These are phyloP conservation scores for Zenarchopterus dispar DNA, from an alignment of 2,797 vertebrate genomes.

Conservation along the genomic window DNA sequence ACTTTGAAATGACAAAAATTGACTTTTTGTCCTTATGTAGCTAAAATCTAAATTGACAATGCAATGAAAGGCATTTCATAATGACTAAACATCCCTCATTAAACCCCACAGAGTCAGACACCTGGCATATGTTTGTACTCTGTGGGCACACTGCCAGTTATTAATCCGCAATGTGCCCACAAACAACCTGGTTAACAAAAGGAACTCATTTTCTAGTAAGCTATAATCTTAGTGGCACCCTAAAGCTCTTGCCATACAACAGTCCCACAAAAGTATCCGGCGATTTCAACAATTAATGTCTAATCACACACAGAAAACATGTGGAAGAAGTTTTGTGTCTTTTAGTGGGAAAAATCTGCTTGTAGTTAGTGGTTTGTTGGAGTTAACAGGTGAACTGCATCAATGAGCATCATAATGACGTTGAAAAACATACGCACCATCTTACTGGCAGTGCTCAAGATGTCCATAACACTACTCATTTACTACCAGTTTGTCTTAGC, in stretches of 20 bases:
- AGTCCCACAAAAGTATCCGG: conserved; percentile 17
- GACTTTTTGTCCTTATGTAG: not conserved
- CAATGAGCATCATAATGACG: conserved; percentile 34
- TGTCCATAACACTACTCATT: conserved; percentile 23
- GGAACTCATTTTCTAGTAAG: conserved; percentile 44
- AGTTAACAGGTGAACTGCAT: conserved; percentile 49
- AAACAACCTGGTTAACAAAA: conserved; percentile 35
- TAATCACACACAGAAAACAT: conserved; percentile 5
- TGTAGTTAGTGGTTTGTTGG: conserved; percentile 57
- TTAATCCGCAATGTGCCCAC: conserved; percentile 14
- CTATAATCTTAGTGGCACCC: not conserved
- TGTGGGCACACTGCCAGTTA: conserved; percentile 18
- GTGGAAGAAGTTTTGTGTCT: conserved; percentile 19
- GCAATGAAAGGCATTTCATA: not conserved
- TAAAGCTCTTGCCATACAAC: conserved; percentile 24
- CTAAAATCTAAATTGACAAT: not conserved
- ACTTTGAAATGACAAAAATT: not conserved
- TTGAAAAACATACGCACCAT: conserved; percentile 16
- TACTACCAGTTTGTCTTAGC: conserved; percentile 5
- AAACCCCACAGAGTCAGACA: conserved; percentile 35
- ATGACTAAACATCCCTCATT: conserved; percentile 17
- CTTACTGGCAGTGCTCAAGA: conserved; percentile 24
- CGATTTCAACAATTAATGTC: conserved; percentile 25
- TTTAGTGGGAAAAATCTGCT: conserved; percentile 43
- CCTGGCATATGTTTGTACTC: conserved; percentile 9